phyloP scores from a whole-genome alignment of 2,888 invertebrate species.

The Dastarcus helophoroides region DNA sequence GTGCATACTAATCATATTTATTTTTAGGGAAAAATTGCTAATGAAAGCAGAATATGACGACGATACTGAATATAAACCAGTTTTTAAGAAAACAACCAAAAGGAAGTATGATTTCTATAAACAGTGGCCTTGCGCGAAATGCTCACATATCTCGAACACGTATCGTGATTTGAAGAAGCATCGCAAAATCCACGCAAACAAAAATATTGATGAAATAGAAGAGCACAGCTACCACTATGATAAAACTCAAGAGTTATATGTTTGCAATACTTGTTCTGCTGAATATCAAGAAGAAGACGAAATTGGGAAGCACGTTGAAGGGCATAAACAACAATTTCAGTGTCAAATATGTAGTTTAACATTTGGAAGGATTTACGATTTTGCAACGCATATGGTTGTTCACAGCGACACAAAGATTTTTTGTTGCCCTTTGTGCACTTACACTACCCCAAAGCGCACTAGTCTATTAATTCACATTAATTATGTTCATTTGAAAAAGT shows the following conservation, averaged over 20 bases:
- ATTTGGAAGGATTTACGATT: constrained; percentile 29
- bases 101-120: no score
- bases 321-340: constrained; percentile 34
- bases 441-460: constrained; percentile 23
- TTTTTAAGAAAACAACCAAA: no score
- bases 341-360: constrained; percentile 27
- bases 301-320: constrained; percentile 22
- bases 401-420: constrained; percentile 27
- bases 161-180: constrained; percentile 24
- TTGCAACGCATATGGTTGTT: constrained; percentile 25
- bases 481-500: constrained; percentile 29
- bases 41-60: no score
- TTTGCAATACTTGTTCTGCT: constrained; percentile 25
- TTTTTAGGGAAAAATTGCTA: no score
- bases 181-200: constrained; percentile 22
- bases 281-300: constrained; percentile 25
- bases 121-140: constrained; percentile 27
- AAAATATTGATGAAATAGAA: no score
- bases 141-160: constrained; percentile 22
- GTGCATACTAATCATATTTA: no score
- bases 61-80: no score
- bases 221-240: constrained; percentile 30
- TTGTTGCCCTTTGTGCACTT: constrained; percentile 28
- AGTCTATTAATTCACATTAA: constrained; percentile 28
- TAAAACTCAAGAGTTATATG: constrained; percentile 22